Percentiles rank a stretch among this genome's conserved stretches.
Conservation (phyloP, 2,888 invertebrate species). For the Noctua fimbriata region DNA sequence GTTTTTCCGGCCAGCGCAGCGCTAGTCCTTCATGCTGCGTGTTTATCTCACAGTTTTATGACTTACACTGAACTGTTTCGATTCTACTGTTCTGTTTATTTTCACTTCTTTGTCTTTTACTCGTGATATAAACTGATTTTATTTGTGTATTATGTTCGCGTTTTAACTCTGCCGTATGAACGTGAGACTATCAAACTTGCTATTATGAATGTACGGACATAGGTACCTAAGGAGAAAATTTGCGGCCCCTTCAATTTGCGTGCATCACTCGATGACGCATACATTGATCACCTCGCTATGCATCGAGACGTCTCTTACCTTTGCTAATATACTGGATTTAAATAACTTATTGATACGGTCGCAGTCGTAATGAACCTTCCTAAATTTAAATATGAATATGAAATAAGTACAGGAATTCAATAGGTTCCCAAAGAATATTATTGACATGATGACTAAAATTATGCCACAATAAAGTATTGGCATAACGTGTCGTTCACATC, state of each 20-base stretch:
- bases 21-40: slow-evolving; percentile 30
- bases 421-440: neutral
- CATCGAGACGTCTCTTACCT: neutral
- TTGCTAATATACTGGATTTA: neutral
- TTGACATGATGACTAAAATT: neutral
- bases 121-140: slow-evolving; percentile 29
- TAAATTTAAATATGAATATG: neutral
- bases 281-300: neutral
- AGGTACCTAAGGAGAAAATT: slow-evolving; percentile 18
- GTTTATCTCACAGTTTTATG: slow-evolving; percentile 49
- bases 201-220: slow-evolving; percentile 5
- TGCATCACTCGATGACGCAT: slow-evolving; percentile 10
- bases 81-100: slow-evolving; percentile 44
- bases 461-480: neutral
- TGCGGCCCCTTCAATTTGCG: neutral
- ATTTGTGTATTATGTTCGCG: slow-evolving; percentile 26
- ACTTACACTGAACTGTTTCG: slow-evolving; percentile 42
- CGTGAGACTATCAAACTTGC: neutral
- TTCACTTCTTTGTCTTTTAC: slow-evolving; percentile 39
- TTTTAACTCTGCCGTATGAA: slow-evolving; percentile 17
- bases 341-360: neutral
- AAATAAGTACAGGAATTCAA: neutral
- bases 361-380: neutral
- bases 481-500: neutral
- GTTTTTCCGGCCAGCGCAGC: slow-evolving; percentile 33